phyloP scores from a whole-genome alignment of 2,888 invertebrate species.

The Serripes groenlandicus region DNA sequence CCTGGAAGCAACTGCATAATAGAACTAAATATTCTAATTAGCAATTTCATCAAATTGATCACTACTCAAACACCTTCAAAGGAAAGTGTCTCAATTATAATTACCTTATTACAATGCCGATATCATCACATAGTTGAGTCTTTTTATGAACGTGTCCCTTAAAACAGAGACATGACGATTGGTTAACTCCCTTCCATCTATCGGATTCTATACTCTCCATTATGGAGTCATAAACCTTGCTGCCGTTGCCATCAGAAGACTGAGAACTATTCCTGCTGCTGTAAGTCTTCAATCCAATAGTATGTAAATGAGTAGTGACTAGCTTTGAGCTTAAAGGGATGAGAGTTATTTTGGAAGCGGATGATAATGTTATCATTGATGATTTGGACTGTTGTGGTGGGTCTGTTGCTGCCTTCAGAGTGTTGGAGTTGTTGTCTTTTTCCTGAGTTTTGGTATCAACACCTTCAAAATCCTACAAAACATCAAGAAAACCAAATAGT shows the following conservation, averaged over 20 bases:
- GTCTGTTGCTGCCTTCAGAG: conserved; percentile 33
- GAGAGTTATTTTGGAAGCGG: not conserved
- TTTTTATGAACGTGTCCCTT: conserved; percentile 54
- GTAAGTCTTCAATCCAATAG: not conserved
- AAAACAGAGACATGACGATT: conserved; percentile 26
- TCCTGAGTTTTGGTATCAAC: conserved; percentile 14
- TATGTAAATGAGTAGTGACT: conserved; percentile 1
- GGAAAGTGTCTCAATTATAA: no score
- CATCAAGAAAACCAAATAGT: no score
- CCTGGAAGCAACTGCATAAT: no score
- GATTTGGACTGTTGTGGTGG: not conserved
- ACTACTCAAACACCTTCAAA: no score
- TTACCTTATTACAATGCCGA: no score
- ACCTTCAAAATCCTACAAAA: not conserved
- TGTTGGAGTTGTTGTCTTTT: conserved; percentile 34
- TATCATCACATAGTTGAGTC: not conserved
- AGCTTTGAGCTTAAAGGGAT: not conserved
- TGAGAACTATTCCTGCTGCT: conserved; percentile 14
- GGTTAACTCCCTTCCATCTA: conserved; percentile 25
- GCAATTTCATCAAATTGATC: no score
- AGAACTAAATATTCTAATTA: no score
- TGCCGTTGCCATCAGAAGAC: conserved; percentile 17
- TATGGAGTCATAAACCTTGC: conserved; percentile 63
- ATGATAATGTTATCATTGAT: not conserved
- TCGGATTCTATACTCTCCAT: conserved; percentile 71